Evolutionary conservation across 2,797 vertebrate species (phyloP), one percentile per base, ranked within the genome.

Genomic region (Acanthurus lineatus): DNA sequence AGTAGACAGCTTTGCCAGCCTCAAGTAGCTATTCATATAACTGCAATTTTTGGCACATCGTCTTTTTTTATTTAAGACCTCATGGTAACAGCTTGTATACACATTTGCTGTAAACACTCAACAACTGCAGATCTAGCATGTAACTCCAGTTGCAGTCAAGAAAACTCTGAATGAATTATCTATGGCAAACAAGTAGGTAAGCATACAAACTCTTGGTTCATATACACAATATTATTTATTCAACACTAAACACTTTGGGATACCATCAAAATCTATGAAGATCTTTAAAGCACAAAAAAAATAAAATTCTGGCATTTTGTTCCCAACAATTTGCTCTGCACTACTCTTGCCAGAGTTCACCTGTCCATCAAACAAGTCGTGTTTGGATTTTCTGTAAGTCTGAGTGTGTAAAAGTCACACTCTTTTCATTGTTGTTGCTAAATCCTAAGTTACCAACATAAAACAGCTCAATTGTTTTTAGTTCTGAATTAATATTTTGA

Each of bases 341-440:
- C 47, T 45, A 35, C 40, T 65, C 16, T 25, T 68, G 22, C 12
- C 45, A 66, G 22, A 42, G 16, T 20, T 51, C 63, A 51, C 2
- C 32, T 38, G 57, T 72, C 73, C 76, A 25, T 72, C 67, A 59
- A 69, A 52, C 52, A 6, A 12, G 53, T 59, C 66, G 38, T 54
- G 8, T 53, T 73, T 54, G 57, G 15, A 44, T 42, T 62, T 25
- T 25, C 28, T 77, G 47, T 51, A 35, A 63, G 51, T 56, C 35
- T 61, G 19, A 59, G 15, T 22, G 45, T 58, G 38, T 52, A 2
- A 19, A 2, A 19, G 40, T 10, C n/a, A 22, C 5, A 1, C 12
- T 19, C 58, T 38, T 19, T 20, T 38, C 56, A 47, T 60, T 67
- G 47, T 47, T 48, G 54, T 28, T 51, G 22, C 52, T 57, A 9